phyloP scores from a whole-genome alignment of 2,888 invertebrate genomes.

The Tenthredo distinguenda region DNA sequence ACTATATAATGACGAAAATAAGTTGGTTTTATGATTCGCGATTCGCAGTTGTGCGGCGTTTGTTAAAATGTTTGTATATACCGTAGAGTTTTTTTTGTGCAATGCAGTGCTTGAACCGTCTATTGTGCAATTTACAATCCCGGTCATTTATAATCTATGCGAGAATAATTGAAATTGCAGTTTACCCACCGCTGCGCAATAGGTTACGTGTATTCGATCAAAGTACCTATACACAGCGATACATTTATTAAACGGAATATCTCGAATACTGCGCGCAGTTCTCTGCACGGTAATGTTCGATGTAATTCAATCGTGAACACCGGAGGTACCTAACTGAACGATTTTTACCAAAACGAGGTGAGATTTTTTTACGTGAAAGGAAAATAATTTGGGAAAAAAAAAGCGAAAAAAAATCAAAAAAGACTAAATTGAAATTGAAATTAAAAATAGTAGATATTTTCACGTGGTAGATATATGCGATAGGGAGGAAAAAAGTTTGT shows the following conservation, averaged over 20 bases:
- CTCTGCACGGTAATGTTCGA: background rate
- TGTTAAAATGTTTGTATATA: background rate
- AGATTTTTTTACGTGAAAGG: too few species aligned
- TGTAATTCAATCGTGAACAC: background rate
- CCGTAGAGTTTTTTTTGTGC: background rate
- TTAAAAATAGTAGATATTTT: background rate
- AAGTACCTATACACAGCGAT: background rate
- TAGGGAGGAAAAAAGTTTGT: background rate
- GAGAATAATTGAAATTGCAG: background rate
- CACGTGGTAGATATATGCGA: background rate
- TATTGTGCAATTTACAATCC: background rate
- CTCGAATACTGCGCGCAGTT: background rate
- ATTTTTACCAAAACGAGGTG: background rate
- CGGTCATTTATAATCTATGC: background rate
- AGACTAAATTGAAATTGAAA: background rate
- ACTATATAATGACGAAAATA: background rate
- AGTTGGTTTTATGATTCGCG: too few species aligned
- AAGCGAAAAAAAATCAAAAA: too few species aligned
- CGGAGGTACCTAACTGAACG: background rate
- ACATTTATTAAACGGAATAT: background rate
- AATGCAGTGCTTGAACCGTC: background rate
- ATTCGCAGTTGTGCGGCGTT: background rate
- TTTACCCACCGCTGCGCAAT: constrained; percentile 2
- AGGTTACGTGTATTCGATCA: background rate
- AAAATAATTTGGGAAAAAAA: too few species aligned